Percentiles rank a stretch among this genome's conserved stretches.
Evolutionary conservation across 2,888 invertebrate genomes (phyloP).

Genomic region (Nesidiocoris tenuis): DNA sequence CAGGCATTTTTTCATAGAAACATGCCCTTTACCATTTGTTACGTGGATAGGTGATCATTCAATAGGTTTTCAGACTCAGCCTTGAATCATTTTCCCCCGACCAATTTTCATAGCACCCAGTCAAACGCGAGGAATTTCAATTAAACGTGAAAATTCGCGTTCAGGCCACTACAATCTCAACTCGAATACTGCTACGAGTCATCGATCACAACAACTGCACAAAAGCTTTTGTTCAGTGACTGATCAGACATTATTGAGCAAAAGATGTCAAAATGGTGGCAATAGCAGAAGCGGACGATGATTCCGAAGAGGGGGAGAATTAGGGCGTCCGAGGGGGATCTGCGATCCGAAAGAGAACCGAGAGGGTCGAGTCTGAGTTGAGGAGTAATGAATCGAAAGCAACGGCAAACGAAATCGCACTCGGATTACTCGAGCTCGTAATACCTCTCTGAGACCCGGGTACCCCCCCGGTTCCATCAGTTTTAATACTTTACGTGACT

Average conservation of each 20-base stretch:
- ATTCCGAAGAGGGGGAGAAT: neutral
- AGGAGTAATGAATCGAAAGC: constrained; percentile 35
- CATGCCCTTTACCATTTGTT: no score
- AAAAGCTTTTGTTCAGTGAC: no score
- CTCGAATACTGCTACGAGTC: no score
- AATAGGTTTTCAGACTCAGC: no score
- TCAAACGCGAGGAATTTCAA: no score
- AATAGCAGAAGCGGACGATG: neutral
- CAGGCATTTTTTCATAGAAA: no score
- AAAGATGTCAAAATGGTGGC: neutral
- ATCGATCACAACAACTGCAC: no score
- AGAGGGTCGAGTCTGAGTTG: neutral
- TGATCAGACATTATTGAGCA: neutral
- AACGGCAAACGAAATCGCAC: constrained; percentile 7
- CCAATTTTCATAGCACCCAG: no score
- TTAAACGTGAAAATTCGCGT: no score
- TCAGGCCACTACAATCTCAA: no score
- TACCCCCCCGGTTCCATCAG: constrained; percentile 18
- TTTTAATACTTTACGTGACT: constrained; percentile 40
- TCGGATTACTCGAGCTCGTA: neutral
- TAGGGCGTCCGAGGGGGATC: neutral
- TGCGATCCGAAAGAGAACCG: neutral
- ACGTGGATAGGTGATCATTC: no score
- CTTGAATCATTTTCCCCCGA: no score
- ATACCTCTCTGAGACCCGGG: constrained; percentile 4